These are phyloP conservation scores for Planiliza haematocheilus DNA, from an alignment of 2,113 vertebrate genomes.

Conservation along the genomic window DNA sequence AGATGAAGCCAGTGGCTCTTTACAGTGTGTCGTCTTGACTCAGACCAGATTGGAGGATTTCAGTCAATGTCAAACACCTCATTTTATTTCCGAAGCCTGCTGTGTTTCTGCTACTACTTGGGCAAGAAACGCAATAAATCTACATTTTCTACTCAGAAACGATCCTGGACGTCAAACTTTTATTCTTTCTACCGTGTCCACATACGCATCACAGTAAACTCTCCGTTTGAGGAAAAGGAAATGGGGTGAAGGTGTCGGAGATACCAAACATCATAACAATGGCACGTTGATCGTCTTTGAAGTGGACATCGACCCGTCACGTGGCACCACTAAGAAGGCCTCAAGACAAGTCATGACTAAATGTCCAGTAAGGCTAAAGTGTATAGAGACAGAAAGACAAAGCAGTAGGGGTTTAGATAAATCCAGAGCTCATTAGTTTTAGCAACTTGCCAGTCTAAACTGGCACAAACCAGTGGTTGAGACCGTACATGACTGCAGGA, in stretches of 20 bases:
- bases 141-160: too few species aligned
- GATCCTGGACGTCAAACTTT: too few species aligned
- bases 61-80: neutral
- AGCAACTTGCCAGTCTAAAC: constrained; percentile 30
- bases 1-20: constrained; percentile 20
- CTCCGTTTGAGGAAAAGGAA: too few species aligned
- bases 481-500: constrained; percentile 6
- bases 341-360: constrained; percentile 25
- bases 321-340: neutral
- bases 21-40: constrained; percentile 10
- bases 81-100: constrained; percentile 15
- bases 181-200: too few species aligned
- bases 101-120: constrained; percentile 1
- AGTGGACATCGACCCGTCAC: constrained; percentile 12
- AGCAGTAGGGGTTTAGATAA: constrained; percentile 13
- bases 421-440: constrained; percentile 41
- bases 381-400: constrained; percentile 16
- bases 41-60: constrained; percentile 17
- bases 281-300: neutral
- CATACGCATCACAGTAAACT: too few species aligned
- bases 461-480: neutral
- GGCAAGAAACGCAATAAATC: constrained; percentile 30
- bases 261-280: constrained; percentile 3
- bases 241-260: too few species aligned
- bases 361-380: constrained; percentile 5